A percentile compares a stretch with the other conserved stretches of the same genome.
Evolutionary conservation across 2,797 vertebrate species (phyloP).

Genomic region (Tragelaphus eurycerus): DNA sequence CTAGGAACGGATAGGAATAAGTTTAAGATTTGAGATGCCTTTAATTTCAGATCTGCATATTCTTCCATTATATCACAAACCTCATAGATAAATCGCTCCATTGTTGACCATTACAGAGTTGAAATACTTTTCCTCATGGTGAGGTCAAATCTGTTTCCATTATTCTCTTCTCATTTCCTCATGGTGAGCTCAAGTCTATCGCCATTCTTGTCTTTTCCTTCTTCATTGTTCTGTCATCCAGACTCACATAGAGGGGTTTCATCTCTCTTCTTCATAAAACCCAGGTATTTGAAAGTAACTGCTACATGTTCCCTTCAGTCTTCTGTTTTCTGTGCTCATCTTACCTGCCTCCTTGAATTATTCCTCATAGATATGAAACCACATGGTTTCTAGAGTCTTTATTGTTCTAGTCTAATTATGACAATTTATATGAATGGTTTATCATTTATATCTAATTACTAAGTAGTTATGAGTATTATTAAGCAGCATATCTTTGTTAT

Average conservation of each 20-base stretch:
- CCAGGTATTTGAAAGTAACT: background rate
- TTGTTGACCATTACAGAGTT: background rate
- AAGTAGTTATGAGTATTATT: background rate
- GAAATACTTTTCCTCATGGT: background rate
- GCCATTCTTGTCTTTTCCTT: background rate
- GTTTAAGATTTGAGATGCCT: background rate
- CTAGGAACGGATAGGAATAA: background rate
- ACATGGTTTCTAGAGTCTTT: background rate
- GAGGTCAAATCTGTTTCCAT: background rate
- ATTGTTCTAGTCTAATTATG: background rate
- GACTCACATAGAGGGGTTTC: background rate
- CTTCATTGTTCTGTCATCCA: background rate
- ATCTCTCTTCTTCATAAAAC: constrained; percentile 20
- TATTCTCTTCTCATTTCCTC: background rate
- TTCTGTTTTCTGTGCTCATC: background rate
- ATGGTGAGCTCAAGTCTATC: background rate
- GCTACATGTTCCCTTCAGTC: background rate
- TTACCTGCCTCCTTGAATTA: background rate
- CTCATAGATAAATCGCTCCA: background rate
- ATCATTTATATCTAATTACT: constrained; percentile 18
- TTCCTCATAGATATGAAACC: background rate
- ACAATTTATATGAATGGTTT: constrained; percentile 1
- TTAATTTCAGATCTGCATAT: background rate
- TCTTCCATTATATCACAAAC: background rate
- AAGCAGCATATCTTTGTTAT: background rate